These are phyloP conservation scores for Pogonus chalceus DNA, from an alignment of 1,140 invertebrate species.

Conservation along the genomic window DNA sequence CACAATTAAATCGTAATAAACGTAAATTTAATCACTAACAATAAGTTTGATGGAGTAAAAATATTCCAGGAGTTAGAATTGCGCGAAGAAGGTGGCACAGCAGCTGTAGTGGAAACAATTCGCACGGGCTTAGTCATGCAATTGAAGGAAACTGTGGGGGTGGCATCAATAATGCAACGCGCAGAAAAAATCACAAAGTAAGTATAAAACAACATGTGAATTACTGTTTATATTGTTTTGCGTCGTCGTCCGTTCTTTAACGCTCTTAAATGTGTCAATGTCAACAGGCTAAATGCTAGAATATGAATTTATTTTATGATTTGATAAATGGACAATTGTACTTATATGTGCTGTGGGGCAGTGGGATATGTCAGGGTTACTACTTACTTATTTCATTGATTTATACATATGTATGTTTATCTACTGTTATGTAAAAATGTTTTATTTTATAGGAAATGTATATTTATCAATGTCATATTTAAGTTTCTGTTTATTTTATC, in stretches of 20 bases:
- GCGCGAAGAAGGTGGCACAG: conserved; percentile 77
- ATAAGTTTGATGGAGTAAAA: too few relatives aligned
- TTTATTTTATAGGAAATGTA: too few relatives aligned
- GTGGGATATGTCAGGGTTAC: conserved; percentile 5
- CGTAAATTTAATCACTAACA: too few relatives aligned
- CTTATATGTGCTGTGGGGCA: too few relatives aligned
- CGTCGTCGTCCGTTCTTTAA: background rate
- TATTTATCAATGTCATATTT: too few relatives aligned
- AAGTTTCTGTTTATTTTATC: too few relatives aligned
- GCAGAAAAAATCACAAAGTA: conserved; percentile 68
- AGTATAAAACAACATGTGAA: conserved; percentile 22
- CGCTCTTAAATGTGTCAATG: conserved; percentile 1
- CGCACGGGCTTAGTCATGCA: conserved; percentile 78
- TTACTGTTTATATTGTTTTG: conserved; percentile 1
- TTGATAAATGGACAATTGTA: too few relatives aligned
- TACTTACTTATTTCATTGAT: background rate
- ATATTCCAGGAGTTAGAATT: conserved; percentile 44
- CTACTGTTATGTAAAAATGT: background rate
- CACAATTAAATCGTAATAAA: too few relatives aligned
- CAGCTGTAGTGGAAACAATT: conserved; percentile 72
- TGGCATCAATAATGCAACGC: conserved; percentile 57
- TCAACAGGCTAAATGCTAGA: background rate
- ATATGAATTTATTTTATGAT: background rate
- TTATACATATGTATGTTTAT: background rate
- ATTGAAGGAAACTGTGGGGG: conserved; percentile 69